Evolutionary conservation across 2,113 vertebrate species (phyloP), one percentile per base, ranked within the genome.

Genomic region (Marcusenius ussheri): DNA sequence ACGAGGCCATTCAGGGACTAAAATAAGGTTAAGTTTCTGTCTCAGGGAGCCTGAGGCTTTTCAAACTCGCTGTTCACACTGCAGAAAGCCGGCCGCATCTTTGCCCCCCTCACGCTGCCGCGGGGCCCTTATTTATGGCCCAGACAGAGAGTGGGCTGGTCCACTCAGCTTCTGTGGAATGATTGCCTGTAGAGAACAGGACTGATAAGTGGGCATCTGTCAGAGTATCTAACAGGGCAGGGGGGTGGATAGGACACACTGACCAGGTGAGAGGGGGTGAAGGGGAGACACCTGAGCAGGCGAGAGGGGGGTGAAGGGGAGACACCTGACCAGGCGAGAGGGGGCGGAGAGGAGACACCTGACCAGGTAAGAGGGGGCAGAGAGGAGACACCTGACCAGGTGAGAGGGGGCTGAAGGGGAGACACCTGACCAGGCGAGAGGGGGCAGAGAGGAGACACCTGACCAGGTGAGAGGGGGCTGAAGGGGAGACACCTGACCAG

Each of bases 401-500:
- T 0, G 58, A 5, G 19, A 5, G 58, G 24, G 58, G 58, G 7
- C 1, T 2, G 7, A 21, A 24, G 1, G 0, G 24, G 58, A 66
- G 5, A 66, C 58, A 10, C 58, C 21, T 66, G 58, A 53, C 8
- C 47, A 10, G 47, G 47, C 2, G 9, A 47, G 46, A 10, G 9
- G 9, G 47, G 47, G 47, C 9, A 1, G 0, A 49, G 9, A 0
- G 47, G 47, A 49, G 10, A 49, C 47, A 11, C 9, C 9, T 10
- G 47, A 11, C 47, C 47, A 2, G 47, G 47, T 0, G 39, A 49
- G 47, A 2, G 47, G 9, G 47, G 47, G 47, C 10, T n/a, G 2
- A 0, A 11, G 2, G 0, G 47, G 47, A 11, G 0, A 11, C 47
- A 3, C 10, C 10, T 11, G 47, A 47, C 0, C 47, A 2, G 0